Conservation (phyloP, 1,140 invertebrate species). For the Carposina sasakii region DNA sequence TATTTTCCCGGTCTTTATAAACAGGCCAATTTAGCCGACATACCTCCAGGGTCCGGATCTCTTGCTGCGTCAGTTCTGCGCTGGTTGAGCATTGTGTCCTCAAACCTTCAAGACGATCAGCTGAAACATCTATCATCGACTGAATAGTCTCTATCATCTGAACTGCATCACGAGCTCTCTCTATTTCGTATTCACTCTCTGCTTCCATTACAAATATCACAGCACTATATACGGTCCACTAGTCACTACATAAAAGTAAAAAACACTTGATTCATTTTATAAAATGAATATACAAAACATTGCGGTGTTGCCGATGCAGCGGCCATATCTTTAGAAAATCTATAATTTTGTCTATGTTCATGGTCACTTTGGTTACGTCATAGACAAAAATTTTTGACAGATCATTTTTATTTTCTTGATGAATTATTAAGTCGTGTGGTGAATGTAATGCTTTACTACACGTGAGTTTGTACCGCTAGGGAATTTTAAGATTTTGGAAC, state of each 20-base stretch:
- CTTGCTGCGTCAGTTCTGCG: slow-evolving; percentile 93
- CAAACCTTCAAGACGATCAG: slow-evolving; percentile 91
- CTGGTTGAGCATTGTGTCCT: slow-evolving; percentile 93
- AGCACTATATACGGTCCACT: slow-evolving; percentile 63
- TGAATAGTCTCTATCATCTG: slow-evolving; percentile 78
- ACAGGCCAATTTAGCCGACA: slow-evolving; percentile 19
- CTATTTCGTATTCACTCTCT: slow-evolving; percentile 73
- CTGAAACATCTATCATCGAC: slow-evolving; percentile 96
- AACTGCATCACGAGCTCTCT: slow-evolving; percentile 76
- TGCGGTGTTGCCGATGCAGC: slow-evolving; percentile 71
- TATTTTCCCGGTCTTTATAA: slow-evolving; percentile 20
- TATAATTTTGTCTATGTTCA: slow-evolving; percentile 64
- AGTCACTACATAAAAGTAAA: slow-evolving; percentile 65
- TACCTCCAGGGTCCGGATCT: slow-evolving; percentile 95
- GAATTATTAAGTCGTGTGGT: too few species aligned
- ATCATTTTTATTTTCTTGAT: too few species aligned
- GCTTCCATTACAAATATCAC: slow-evolving; percentile 74
- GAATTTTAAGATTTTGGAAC: too few species aligned
- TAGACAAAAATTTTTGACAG: slow-evolving; percentile 44
- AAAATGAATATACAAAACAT: slow-evolving; percentile 72
- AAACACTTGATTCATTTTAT: slow-evolving; percentile 70
- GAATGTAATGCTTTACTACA: too few species aligned
- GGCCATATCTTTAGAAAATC: slow-evolving; percentile 71
- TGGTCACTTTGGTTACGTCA: slow-evolving; percentile 28
- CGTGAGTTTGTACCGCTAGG: too few species aligned